Evolutionary conservation across 37 sponge, comb jelly and placozoan genomes (phyloP).

Genomic region (Mnemiopsis leidyi): DNA sequence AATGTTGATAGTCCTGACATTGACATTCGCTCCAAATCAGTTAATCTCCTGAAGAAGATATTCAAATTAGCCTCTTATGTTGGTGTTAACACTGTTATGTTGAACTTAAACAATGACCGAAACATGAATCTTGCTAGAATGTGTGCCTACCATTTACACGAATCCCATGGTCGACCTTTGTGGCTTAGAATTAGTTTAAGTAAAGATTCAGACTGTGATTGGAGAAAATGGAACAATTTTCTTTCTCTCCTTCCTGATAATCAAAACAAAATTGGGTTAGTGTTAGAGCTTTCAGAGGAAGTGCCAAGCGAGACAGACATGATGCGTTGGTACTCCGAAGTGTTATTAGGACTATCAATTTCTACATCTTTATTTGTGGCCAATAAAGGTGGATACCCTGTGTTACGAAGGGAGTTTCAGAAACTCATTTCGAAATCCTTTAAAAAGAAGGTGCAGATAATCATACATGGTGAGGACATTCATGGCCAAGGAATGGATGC

Average conservation of each 20-base stretch:
- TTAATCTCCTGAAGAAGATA: slow-evolving; percentile 16
- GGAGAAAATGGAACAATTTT: slow-evolving; percentile 30
- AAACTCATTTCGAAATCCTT: neutral
- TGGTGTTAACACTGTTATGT: slow-evolving; percentile 25
- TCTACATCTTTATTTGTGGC: neutral
- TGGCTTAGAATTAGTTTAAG: slow-evolving; percentile 1
- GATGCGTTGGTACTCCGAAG: slow-evolving; percentile 23
- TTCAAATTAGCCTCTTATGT: slow-evolving; percentile 20
- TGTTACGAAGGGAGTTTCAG: slow-evolving; percentile 44
- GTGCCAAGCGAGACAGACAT: neutral
- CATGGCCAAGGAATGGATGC: slow-evolving; percentile 41
- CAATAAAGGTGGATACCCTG: slow-evolving; percentile 29
- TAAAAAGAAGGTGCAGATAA: neutral
- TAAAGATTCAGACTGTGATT: neutral
- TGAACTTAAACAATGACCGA: neutral
- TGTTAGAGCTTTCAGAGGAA: slow-evolving; percentile 1
- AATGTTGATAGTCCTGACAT: slow-evolving; percentile 40
- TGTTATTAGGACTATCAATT: slow-evolving; percentile 4
- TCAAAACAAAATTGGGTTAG: slow-evolving; percentile 20
- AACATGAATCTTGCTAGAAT: slow-evolving; percentile 27
- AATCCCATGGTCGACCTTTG: slow-evolving; percentile 18
- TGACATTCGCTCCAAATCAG: neutral
- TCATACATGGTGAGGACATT: neutral
- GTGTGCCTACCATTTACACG: slow-evolving; percentile 10
- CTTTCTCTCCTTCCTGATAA: slow-evolving; percentile 1